Evolutionary conservation across 1,140 invertebrate species (phyloP), one percentile per base, ranked within the genome.

Genomic region (Drosophila littoralis): DNA sequence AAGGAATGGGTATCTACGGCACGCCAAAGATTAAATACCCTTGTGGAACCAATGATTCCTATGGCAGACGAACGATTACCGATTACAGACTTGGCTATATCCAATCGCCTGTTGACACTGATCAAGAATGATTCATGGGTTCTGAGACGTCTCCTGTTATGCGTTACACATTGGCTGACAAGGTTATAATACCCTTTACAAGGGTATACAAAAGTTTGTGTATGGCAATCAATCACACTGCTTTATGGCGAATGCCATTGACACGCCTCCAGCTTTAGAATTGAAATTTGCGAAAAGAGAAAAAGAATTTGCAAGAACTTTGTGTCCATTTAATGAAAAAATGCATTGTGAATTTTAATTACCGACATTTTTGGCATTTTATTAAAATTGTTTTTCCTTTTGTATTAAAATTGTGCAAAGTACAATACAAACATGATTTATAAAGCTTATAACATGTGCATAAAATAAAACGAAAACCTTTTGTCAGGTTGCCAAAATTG

Each of bases 201-300:
- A 28, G 22, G 4, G 22, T 28, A 28, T 51, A 50, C 57, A 58
- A 45, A 58, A 50, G 52, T 15, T 51, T 36, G 17, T 58, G 38
- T 54, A 45, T 48, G n/a, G 69, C 69, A 57, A 72, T 72, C 10
- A 58, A 72, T 66, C 54, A 67, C 36, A 9, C 28, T 28, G 50
- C 35, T 72, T 66, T 72, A 66, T 72, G 52, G 36, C 36, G 12
- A 57, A 58, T 66, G 51, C 52, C 45, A 15, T 45, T 46, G 51
- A 65, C 52, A 67, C 33, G 35, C 54, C 54, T 51, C 45, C 61
- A 57, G 1, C 43, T 12, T 35, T 7, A 60, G 28, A 50, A 61
- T 50, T 48, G 33, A 33, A 61, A 48, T 17, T 28, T 61, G 46
- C 57, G 5, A n/a, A 36, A 13, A 12, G 28, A 43, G 50, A 66